A percentile compares a stretch with the other conserved stretches of the same genome.
Conservation (phyloP, 2,888 invertebrate genomes). For the Dendrolimus pini region DNA sequence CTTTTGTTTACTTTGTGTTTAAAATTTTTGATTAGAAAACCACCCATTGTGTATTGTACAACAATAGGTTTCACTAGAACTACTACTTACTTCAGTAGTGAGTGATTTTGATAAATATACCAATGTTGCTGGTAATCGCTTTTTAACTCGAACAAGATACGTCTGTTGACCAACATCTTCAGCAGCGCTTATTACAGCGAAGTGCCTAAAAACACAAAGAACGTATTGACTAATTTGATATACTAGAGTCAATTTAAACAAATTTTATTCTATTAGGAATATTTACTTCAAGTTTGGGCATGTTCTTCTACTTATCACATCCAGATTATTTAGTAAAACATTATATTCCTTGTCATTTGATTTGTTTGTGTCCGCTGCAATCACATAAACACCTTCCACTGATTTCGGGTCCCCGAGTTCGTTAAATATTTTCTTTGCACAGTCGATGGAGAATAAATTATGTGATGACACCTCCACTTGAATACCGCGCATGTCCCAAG, state of each 20-base stretch:
- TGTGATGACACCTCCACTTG: constrained; percentile 10
- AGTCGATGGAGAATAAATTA: constrained; percentile 7
- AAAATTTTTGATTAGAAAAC: too few relatives aligned
- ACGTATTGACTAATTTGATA: background rate
- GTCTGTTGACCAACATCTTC: background rate
- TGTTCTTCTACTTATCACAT: constrained; percentile 5
- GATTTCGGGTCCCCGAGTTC: constrained; percentile 1
- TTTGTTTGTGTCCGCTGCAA: background rate
- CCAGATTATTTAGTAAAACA: constrained; percentile 2
- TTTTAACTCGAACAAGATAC: background rate
- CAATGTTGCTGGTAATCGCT: background rate
- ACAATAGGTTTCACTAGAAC: too few relatives aligned
- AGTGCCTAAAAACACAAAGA: constrained; percentile 5
- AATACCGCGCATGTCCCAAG: constrained; percentile 13
- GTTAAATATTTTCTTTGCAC: constrained; percentile 5
- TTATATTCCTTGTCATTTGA: background rate
- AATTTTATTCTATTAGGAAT: background rate
- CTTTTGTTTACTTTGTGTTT: too few relatives aligned
- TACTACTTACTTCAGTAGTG: background rate
- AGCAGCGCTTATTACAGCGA: background rate
- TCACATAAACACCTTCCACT: constrained; percentile 11
- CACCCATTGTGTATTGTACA: too few relatives aligned
- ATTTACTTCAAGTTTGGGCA: constrained; percentile 10
- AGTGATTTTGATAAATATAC: background rate
- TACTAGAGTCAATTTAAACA: background rate